These are phyloP conservation scores for Scaptomyza polygonia DNA, from an alignment of 2,888 invertebrate species.

Conservation along the genomic window DNA sequence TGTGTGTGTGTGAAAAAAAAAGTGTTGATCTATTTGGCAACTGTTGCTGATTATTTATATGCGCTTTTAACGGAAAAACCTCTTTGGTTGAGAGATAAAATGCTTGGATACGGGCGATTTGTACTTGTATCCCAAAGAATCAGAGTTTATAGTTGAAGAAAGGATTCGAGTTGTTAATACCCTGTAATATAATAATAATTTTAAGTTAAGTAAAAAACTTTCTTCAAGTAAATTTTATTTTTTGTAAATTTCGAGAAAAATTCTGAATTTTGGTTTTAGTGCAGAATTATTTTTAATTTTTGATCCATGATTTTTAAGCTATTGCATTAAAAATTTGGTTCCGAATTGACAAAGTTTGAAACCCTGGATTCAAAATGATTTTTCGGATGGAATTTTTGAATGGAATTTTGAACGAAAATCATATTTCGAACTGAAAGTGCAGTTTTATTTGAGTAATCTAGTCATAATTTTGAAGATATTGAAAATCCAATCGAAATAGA, in stretches of 20 bases:
- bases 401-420: background rate
- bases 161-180: background rate
- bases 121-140: slow-evolving; percentile 11
- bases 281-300: too few relatives aligned
- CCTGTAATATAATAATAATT: too few relatives aligned
- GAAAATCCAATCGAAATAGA: too few relatives aligned
- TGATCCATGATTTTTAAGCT: too few relatives aligned
- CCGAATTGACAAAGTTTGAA: too few relatives aligned
- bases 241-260: too few relatives aligned
- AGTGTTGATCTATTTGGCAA: slow-evolving; percentile 75
- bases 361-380: background rate
- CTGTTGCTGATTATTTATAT: slow-evolving; percentile 79
- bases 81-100: slow-evolving; percentile 38
- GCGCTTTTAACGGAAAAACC: slow-evolving; percentile 67
- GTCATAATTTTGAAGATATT: too few relatives aligned
- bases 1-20: slow-evolving; percentile 18
- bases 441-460: too few relatives aligned
- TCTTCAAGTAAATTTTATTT: too few relatives aligned
- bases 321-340: too few relatives aligned
- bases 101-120: slow-evolving; percentile 39
- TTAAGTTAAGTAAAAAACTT: too few relatives aligned
- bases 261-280: too few relatives aligned
- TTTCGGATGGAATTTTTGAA: background rate
- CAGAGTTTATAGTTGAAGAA: background rate
- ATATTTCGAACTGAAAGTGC: background rate